Evolutionary conservation across 2,113 vertebrate species (phyloP).

Genomic region (Verasper variegatus): DNA sequence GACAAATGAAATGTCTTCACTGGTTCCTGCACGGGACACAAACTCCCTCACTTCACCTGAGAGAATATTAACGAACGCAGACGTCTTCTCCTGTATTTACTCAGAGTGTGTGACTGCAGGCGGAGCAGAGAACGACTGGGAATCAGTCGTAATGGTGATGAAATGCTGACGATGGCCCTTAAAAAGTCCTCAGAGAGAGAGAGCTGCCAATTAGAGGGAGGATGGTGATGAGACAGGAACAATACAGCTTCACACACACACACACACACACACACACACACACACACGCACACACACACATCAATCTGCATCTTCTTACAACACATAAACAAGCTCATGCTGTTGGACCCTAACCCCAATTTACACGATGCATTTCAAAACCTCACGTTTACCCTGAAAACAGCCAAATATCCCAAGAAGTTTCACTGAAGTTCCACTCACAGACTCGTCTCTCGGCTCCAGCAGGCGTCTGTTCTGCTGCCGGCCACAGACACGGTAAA

Average conservation of each 20-base stretch:
- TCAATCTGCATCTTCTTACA: no score
- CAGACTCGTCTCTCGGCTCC: no score
- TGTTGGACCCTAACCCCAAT: neutral
- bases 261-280: neutral
- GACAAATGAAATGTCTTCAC: neutral
- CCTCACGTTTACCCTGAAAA: no score
- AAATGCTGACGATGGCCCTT: slow-evolving; percentile 47
- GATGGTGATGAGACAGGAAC: slow-evolving; percentile 37
- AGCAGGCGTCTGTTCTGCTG: no score
- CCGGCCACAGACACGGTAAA: no score
- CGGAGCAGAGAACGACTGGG: neutral
- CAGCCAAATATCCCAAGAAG: no score
- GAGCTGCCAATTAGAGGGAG: slow-evolving; percentile 45
- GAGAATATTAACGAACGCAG: no score
- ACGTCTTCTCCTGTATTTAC: no score
- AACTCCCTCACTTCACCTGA: no score
- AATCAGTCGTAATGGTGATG: slow-evolving; percentile 32
- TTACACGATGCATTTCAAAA: neutral
- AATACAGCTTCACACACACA: slow-evolving; percentile 23
- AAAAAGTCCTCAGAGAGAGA: slow-evolving; percentile 38
- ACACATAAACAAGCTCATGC: neutral
- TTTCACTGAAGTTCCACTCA: no score
- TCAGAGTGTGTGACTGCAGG: no score
- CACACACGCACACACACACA: neutral
- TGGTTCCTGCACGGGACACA: no score